These are phyloP conservation scores for Tenthredo mesomela DNA, from an alignment of 2,888 invertebrate species.

Conservation along the genomic window DNA sequence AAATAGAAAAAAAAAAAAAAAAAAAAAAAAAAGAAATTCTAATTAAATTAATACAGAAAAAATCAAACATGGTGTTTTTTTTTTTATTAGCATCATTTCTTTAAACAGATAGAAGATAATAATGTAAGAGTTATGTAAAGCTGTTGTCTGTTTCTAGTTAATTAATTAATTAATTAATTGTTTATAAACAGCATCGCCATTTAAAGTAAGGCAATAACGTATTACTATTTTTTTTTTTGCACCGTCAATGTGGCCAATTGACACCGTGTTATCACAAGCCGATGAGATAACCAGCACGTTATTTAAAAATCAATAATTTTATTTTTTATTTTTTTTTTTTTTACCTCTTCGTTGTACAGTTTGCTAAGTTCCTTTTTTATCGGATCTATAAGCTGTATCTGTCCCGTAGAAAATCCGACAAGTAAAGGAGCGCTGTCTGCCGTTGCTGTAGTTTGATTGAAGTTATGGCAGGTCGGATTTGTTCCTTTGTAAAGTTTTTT, in stretches of 20 bases:
- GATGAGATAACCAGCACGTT: conserved; percentile 62
- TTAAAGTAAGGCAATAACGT: too few species aligned
- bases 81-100: background rate
- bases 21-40: too few species aligned
- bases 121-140: conserved; percentile 56
- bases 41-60: too few species aligned
- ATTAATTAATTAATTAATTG: conserved; percentile 58
- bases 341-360: conserved; percentile 98
- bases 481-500: conserved; percentile 99
- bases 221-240: too few species aligned
- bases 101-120: conserved; percentile 46
- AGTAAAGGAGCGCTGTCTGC: conserved; percentile 92
- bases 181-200: conserved; percentile 59
- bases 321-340: background rate
- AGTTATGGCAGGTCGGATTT: conserved; percentile 99
- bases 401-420: conserved; percentile 99
- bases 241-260: too few species aligned
- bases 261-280: conserved; percentile 62
- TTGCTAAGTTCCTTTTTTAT: conserved; percentile 97
- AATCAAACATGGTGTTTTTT: too few species aligned
- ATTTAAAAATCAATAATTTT: background rate
- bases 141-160: conserved; percentile 37
- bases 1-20: too few species aligned
- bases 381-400: conserved; percentile 98
- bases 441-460: conserved; percentile 92